These are phyloP conservation scores for Urosaurus nigricauda DNA, from an alignment of 2,797 vertebrate genomes.

Conservation along the genomic window DNA sequence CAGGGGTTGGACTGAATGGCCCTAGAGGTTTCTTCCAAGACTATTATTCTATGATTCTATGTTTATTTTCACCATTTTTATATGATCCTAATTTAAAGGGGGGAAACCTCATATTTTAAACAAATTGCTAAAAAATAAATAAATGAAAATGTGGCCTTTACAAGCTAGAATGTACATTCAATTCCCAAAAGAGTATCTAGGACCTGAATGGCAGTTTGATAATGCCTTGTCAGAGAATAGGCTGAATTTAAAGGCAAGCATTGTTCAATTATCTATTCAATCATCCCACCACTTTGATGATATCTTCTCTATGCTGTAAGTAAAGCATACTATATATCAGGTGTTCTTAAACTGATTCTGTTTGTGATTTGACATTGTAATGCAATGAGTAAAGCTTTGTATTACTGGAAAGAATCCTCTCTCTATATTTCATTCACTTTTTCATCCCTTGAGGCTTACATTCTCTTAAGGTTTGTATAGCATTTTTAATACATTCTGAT, in stretches of 20 bases:
- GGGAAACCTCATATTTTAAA: neutral
- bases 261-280: conserved; percentile 6
- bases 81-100: conserved; percentile 14
- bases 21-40: no score
- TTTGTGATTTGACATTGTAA: neutral
- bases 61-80: conserved; percentile 6
- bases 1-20: no score
- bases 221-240: conserved; percentile 31
- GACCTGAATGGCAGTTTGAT: conserved; percentile 28
- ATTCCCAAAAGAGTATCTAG: neutral
- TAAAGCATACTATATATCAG: neutral
- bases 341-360: neutral
- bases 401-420: neutral
- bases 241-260: conserved; percentile 4
- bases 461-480: neutral
- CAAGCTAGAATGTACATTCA: neutral
- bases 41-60: neutral
- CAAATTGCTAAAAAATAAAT: conserved; percentile 16
- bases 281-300: conserved; percentile 1
- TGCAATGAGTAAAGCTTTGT: neutral
- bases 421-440: neutral
- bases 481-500: no score
- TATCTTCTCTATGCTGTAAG: neutral
- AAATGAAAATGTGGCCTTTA: conserved; percentile 9
- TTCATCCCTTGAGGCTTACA: neutral